Conservation (phyloP, 2,113 vertebrate species). For the Platichthys flesus region DNA sequence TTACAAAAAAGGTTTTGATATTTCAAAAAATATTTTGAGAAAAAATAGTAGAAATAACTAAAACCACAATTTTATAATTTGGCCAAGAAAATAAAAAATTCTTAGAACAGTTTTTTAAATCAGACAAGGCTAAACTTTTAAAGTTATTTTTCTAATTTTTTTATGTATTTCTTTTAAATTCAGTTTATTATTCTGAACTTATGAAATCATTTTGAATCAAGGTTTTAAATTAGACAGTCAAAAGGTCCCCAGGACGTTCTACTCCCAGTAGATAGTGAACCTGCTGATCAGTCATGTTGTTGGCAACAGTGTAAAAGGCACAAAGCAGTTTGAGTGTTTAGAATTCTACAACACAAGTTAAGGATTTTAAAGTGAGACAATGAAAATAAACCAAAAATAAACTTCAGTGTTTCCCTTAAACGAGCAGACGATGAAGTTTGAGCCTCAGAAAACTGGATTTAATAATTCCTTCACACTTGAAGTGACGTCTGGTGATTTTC, state of each 20-base stretch:
- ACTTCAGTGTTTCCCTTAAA: constrained; percentile 28
- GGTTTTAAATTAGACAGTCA: neutral
- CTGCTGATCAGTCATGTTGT: neutral
- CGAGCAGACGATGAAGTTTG: neutral
- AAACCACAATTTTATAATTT: too few relatives aligned
- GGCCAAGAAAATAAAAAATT: too few relatives aligned
- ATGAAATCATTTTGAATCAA: neutral
- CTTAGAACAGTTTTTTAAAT: neutral
- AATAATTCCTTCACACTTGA: neutral
- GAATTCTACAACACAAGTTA: neutral
- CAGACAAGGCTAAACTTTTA: neutral
- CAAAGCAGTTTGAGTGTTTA: neutral
- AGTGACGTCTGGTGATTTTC: neutral
- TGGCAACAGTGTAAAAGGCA: constrained; percentile 24
- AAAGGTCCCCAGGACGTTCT: too few relatives aligned
- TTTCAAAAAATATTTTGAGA: too few relatives aligned
- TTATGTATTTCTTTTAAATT: neutral
- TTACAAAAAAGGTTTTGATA: too few relatives aligned
- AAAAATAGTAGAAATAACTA: too few relatives aligned
- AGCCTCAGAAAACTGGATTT: neutral
- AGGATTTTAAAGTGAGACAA: neutral
- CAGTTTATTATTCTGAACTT: neutral
- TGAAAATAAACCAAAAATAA: neutral
- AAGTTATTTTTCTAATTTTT: neutral
- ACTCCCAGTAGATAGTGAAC: neutral